These are phyloP conservation scores for Gymnocephalus cernua DNA, from an alignment of 2,113 vertebrate genomes.

Conservation along the genomic window DNA sequence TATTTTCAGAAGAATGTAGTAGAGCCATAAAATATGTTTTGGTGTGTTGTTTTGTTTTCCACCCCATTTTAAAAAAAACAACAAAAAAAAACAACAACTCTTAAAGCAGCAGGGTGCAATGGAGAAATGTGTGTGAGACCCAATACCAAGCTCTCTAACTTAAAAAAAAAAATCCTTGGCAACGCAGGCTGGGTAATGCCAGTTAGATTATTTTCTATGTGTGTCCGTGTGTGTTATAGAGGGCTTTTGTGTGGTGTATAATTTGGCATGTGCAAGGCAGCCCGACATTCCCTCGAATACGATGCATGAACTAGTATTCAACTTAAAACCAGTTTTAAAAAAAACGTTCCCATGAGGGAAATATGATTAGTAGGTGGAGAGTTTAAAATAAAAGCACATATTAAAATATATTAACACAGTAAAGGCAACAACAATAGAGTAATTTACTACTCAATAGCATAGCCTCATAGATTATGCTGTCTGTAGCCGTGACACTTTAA, in stretches of 20 bases:
- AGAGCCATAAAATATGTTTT: slow-evolving; percentile 47
- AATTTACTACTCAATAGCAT: not conserved
- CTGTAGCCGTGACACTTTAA: not conserved
- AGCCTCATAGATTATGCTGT: not conserved
- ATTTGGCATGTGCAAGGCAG: slow-evolving; percentile 21
- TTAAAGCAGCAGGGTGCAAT: slow-evolving; percentile 47
- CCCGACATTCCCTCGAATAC: slow-evolving; percentile 16
- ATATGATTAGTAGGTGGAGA: not conserved
- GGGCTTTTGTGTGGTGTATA: slow-evolving; percentile 16
- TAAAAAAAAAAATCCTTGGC: slow-evolving; percentile 12
- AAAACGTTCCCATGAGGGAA: not conserved
- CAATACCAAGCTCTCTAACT: slow-evolving; percentile 14
- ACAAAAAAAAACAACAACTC: slow-evolving; percentile 40
- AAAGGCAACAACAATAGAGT: not conserved
- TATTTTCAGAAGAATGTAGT: slow-evolving; percentile 57
- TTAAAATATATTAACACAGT: not conserved
- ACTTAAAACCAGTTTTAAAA: not conserved
- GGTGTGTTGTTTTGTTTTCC: slow-evolving; percentile 68
- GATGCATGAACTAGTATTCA: not conserved
- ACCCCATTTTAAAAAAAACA: slow-evolving; percentile 5
- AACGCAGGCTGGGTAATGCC: slow-evolving; percentile 11
- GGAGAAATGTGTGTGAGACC: slow-evolving; percentile 38
- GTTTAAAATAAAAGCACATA: slow-evolving; percentile 6
- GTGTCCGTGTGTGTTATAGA: slow-evolving; percentile 7
- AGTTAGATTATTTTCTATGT: slow-evolving; percentile 22